Evolutionary conservation across 1,140 invertebrate genomes (phyloP), one percentile per base, ranked within the genome.

Genomic region (Drosophila serrata): DNA sequence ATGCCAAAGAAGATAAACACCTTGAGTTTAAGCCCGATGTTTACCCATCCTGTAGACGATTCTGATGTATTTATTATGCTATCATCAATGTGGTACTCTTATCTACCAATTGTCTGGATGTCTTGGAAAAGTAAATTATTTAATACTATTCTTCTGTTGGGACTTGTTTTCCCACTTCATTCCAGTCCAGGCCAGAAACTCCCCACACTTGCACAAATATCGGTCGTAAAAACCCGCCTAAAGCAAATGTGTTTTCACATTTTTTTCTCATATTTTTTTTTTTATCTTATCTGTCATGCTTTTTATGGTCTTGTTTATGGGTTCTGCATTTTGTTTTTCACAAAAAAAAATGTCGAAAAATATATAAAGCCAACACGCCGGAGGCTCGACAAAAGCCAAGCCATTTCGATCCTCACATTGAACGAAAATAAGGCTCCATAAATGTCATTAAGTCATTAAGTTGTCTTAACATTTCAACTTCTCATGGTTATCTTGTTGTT

Each of bases 371-470:
- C 29, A 35, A 17, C 8, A 48, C 33, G 12, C 9, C 13, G 51
- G 70, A 27, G 73, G 74, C 82, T 85, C 82, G 70, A 48, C 61
- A 43, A 53, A 65, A 69, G 61, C 33, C 63, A 63, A 63, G 17
- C 42, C 42, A 37, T 65, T 65, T 29, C 63, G 57, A 62, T 64
- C n/a, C 31, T 33, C 39, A 60, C n/a, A 74, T 35, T 8, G 53
- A 35, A 33, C 45, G 63, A 58, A 79, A 79, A 65, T 65, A 74
- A 74, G 74, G 72, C 49, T 49, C 64, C 80, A 77, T 70, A 84
- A 88, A 90, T 84, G 75, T 78, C 84, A 87, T 87, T 80, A 87
- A 87, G 57, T 87, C 84, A 84, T 87, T 87, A 84, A 87, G 56
- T 74, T 73, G 84, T 49, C 80, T 79, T 81, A 81, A 67, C 74